Conservation (phyloP, 1,140 invertebrate species). For the Macrosteles quadrilineatus region DNA sequence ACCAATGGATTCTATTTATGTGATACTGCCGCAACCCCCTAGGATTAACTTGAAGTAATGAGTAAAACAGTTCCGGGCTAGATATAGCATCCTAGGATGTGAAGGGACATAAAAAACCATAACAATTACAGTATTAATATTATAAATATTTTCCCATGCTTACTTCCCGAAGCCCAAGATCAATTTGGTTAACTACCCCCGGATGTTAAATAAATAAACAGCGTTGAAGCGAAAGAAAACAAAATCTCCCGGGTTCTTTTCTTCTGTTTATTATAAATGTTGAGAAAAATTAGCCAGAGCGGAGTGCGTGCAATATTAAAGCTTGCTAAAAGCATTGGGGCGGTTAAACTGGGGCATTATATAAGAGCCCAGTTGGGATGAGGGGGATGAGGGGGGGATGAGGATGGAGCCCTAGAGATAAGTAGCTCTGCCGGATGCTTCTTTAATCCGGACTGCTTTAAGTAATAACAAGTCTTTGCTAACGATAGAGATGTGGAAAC, state of each 20-base stretch:
- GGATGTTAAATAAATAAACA: not conserved
- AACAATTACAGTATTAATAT: too few species aligned
- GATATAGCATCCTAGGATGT: too few species aligned
- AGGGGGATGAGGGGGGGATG: not conserved
- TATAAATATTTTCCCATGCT: too few species aligned
- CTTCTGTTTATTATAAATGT: conserved; percentile 23
- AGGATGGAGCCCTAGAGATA: not conserved
- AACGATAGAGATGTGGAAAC: too few species aligned
- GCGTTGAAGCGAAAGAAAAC: not conserved
- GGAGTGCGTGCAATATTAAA: conserved; percentile 26
- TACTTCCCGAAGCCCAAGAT: too few species aligned
- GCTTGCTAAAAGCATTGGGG: conserved; percentile 27
- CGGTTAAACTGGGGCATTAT: conserved; percentile 27
- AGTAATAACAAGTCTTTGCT: conserved; percentile 7
- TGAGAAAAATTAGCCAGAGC: conserved; percentile 11
- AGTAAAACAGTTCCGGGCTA: too few species aligned
- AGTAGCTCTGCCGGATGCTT: conserved; percentile 16
- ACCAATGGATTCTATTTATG: too few species aligned
- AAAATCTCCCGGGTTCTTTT: conserved; percentile 2
- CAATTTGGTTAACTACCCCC: conserved; percentile 3
- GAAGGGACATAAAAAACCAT: too few species aligned
- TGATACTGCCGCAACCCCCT: too few species aligned
- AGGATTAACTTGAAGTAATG: too few species aligned
- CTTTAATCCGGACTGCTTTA: conserved; percentile 10
- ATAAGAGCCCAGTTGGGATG: not conserved